phyloP scores from a whole-genome alignment of 2,888 invertebrate species.

The Hydraecia micacea region DNA sequence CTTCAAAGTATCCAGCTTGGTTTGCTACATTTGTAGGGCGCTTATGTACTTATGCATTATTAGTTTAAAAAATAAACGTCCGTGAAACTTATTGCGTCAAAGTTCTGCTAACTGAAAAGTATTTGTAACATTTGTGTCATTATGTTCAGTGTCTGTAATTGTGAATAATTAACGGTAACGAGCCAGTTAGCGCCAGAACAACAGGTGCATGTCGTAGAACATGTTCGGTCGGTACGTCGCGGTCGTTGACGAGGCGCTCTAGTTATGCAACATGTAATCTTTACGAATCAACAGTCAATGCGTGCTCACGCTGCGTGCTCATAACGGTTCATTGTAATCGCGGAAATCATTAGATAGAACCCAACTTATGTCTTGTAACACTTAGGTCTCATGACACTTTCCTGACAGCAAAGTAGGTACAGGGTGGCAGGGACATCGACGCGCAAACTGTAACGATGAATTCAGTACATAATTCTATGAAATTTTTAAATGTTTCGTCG shows the following conservation, averaged over 20 bases:
- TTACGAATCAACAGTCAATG: constrained; percentile 82
- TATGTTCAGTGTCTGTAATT: constrained; percentile 47
- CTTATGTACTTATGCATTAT: constrained; percentile 11
- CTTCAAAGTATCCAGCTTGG: constrained; percentile 1
- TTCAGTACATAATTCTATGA: neutral
- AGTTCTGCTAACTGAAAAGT: constrained; percentile 27
- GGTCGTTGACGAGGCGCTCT: constrained; percentile 73
- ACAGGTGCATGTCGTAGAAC: constrained; percentile 85
- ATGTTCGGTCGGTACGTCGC: constrained; percentile 76
- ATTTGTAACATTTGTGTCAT: constrained; percentile 39
- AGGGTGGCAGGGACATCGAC: neutral
- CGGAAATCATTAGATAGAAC: constrained; percentile 78
- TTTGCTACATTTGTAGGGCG: constrained; percentile 14
- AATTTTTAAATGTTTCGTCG: no score
- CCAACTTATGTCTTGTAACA: constrained; percentile 51
- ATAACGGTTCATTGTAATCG: constrained; percentile 85
- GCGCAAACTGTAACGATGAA: neutral
- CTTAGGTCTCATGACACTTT: constrained; percentile 61
- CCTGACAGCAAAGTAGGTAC: constrained; percentile 26
- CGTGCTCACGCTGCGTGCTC: constrained; percentile 78
- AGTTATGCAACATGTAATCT: constrained; percentile 87
- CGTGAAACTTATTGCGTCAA: constrained; percentile 30
- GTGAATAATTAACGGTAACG: constrained; percentile 75
- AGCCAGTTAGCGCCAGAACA: constrained; percentile 79
- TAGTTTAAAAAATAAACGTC: constrained; percentile 27